Base-by-base conservation (phyloP, 2,888 invertebrate genomes). In the Rotaria macrura region DNA sequence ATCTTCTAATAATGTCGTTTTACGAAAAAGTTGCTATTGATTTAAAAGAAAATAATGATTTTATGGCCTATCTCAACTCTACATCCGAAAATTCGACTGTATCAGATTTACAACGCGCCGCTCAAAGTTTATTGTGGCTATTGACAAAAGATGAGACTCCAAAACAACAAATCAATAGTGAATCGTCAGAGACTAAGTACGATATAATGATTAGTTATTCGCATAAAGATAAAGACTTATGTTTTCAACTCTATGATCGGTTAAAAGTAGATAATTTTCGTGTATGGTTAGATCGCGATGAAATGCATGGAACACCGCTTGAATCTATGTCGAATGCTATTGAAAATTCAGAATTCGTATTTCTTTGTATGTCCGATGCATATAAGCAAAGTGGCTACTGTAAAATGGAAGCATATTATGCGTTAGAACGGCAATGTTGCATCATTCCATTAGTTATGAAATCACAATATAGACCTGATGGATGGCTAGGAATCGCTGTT, bases 191-290 rank as follows among this genome's bases (percentile, higher is more conserved):
- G 43, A 25, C 5, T 7, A 79, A 23, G 2, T 79, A 79, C 25
- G 74, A 84, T 34, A 38, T 84, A 10, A 84, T 84, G 84, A 84
- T 84, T 10, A 84, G 84, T 40, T 84, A 84, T 84, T 54, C 34
- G 6, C 84, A 55, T 55, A 55, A 49, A 25, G 55, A 55, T 55
- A 52, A 55, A 52, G 49, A 84, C 10, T 38, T 84, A 55, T 84
- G 84, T 52, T 55, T 49, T 52, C 84, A 38, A 52, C 38, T 84
- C 14, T 43, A 55, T 38, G 84, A 84, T 38, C 54, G 55, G 23
- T 55, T 84, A 38, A 23, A 49, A 38, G 23, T 52, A 38, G 55
- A 55, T 54, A 55, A 55, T 25, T 84, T 54, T 55, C 49, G 84
- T 43, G 84, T 84, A 54, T 84, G 84, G 84, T 38, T 84, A 38